phyloP scores from a whole-genome alignment of 1,140 invertebrate species.

The Augochlora pura region DNA sequence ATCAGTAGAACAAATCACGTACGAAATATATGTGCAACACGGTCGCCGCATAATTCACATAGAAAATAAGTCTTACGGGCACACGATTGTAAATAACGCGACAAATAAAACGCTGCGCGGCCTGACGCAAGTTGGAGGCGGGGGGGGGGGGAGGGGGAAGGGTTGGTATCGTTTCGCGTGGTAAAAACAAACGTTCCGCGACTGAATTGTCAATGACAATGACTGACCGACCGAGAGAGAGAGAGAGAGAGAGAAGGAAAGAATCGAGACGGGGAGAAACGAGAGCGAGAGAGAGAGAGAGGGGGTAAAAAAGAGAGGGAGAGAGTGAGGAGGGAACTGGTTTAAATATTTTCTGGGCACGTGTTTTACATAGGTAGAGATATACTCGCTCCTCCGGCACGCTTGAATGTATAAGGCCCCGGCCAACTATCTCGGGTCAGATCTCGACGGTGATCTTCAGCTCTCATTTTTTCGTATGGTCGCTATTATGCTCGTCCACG shows the following conservation, averaged over 20 bases:
- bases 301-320: neutral
- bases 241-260: neutral
- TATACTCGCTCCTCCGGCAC: constrained; percentile 62
- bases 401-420: constrained; percentile 67
- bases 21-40: neutral
- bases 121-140: neutral
- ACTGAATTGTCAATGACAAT: constrained; percentile 62
- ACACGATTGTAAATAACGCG: neutral
- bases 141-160: too few relatives aligned
- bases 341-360: constrained; percentile 73
- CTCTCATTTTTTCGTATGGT: constrained; percentile 69
- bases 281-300: constrained; percentile 19
- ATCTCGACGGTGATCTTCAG: constrained; percentile 70
- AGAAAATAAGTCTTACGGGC: constrained; percentile 1
- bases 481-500: constrained; percentile 66
- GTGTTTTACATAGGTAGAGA: constrained; percentile 71
- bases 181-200: constrained; percentile 39
- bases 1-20: neutral
- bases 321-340: constrained; percentile 61
- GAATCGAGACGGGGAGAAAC: constrained; percentile 2
- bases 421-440: constrained; percentile 69
- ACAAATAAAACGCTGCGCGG: constrained; percentile 4
- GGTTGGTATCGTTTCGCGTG: neutral
- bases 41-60: neutral
- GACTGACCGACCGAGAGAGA: constrained; percentile 34